Base-by-base conservation (phyloP, 1,140 invertebrate genomes). In the Pseudomyrmex cubaensis region DNA sequence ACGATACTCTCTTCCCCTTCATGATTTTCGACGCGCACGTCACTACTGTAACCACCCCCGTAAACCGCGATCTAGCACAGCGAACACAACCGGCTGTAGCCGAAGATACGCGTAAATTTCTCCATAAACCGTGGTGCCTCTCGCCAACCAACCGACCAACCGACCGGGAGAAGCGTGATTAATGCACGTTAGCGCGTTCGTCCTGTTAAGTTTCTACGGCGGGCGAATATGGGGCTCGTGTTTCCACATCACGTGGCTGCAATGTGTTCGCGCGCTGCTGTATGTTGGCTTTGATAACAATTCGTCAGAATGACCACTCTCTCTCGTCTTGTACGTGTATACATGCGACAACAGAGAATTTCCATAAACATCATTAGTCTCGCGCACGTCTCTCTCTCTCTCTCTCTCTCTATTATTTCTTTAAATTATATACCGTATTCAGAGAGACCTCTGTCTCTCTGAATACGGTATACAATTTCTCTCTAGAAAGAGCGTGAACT, bases 111-210 rank as follows among this genome's bases (percentile, higher is more conserved):
- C 52, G 12, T 78, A 57, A 54, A 70, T 78, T 70, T 70, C 48
- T 22, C 44, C 54, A 70, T 48, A 70, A 78, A 69, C 25, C 17
- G 35, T 35, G 35, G 35, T 25, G 25, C 35, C 35, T 35, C 35
- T 35, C 35, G 35, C 35, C 35, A 7, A 35, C 35, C 35, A 35
- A 35, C 35, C 35, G 2, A 35, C 35, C 35, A 1, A 35, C 66
- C 44, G 20, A 78, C 64, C 57, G 7, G n/a, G 52, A 46, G 67
- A 70, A 54, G 76, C 76, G 44, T 78, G 66, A 78, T 78, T 78
- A 78, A 78, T 70, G 66, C 66, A 25, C 76, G 44, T 69, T 57
- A 78, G 76, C n/a, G 76, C 35, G 64, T 69, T 78, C 64, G 52
- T 78, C 20, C 25, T 78, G 67, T 78, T 78, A 78, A 78, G 35